A percentile compares a stretch with the other conserved stretches of the same genome.
These are phyloP conservation scores for Antidorcas marsupialis DNA, from an alignment of 2,113 vertebrate species.

Conservation along the genomic window DNA sequence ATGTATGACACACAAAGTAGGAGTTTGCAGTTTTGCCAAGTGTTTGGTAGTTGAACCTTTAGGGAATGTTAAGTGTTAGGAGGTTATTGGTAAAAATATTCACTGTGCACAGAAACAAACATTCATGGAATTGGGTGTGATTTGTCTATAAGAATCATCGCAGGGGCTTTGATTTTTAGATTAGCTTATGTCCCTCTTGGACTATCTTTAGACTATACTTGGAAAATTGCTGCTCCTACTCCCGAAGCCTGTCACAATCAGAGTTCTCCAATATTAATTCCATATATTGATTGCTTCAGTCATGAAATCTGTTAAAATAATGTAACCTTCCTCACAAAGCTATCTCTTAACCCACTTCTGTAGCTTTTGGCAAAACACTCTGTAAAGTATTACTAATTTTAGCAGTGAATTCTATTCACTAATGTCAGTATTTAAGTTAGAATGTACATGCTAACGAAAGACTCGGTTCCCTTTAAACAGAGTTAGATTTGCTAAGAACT, in stretches of 20 bases:
- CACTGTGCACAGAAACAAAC: neutral
- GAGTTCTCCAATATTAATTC: neutral
- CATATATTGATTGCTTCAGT: neutral
- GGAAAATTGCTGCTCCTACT: neutral
- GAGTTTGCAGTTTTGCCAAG: neutral
- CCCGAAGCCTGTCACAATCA: neutral
- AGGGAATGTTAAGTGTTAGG: neutral
- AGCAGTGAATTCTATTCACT: neutral
- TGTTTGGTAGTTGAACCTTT: neutral
- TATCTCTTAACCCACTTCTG: neutral
- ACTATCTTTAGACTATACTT: neutral
- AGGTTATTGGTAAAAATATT: neutral
- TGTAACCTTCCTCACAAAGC: neutral
- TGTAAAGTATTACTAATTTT: slow-evolving; percentile 53
- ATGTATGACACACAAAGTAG: neutral
- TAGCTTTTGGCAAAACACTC: slow-evolving; percentile 27
- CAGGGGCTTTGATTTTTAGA: neutral
- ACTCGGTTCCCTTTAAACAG: slow-evolving; percentile 1
- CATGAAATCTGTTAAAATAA: slow-evolving; percentile 29
- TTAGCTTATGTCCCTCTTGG: neutral
- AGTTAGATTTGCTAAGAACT: neutral
- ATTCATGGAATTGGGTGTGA: neutral
- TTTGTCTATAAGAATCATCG: neutral
- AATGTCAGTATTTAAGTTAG: slow-evolving; percentile 28
- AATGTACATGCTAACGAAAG: slow-evolving; percentile 8